phyloP scores from a whole-genome alignment of 30 jellyfish, hydroid and myxozoan species.

The Hydra vulgaris region DNA sequence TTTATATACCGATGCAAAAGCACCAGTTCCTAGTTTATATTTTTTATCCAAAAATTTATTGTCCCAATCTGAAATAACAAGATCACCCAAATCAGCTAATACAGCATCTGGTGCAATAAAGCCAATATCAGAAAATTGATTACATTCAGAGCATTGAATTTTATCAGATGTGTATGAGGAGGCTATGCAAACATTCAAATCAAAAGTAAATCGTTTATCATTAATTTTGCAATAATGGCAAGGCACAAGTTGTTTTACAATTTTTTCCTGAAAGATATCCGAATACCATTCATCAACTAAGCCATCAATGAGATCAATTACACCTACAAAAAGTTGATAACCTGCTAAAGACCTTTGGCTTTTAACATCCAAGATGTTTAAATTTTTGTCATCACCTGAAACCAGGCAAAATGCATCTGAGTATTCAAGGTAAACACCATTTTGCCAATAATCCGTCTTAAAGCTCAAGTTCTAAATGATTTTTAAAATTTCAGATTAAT shows the following conservation, averaged over 20 bases:
- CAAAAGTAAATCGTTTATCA: constrained; percentile 23
- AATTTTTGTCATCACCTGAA: not conserved
- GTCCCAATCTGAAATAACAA: constrained; percentile 36
- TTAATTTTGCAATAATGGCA: constrained; percentile 37
- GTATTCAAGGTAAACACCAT: constrained; percentile 61
- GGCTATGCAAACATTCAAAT: constrained; percentile 44
- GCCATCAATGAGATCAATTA: constrained; percentile 66
- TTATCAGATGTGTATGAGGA: constrained; percentile 60
- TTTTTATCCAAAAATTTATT: constrained; percentile 23
- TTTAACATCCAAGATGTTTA: constrained; percentile 24
- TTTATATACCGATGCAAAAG: constrained; percentile 68
- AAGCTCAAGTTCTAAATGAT: constrained; percentile 5
- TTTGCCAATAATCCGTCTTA: constrained; percentile 59
- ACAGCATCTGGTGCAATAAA: constrained; percentile 77
- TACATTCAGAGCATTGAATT: constrained; percentile 67
- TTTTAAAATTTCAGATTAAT: not conserved
- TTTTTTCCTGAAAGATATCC: constrained; percentile 10
- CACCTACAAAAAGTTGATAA: constrained; percentile 51
- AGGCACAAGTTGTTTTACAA: constrained; percentile 39
- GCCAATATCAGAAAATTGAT: constrained; percentile 25
- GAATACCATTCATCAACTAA: constrained; percentile 91
- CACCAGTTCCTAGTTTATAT: constrained; percentile 71
- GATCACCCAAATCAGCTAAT: constrained; percentile 56
- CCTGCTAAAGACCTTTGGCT: constrained; percentile 53
- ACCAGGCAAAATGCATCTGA: constrained; percentile 36